Conservation (phyloP, 2,888 invertebrate species). For the Nipponacmea schrenckii region DNA sequence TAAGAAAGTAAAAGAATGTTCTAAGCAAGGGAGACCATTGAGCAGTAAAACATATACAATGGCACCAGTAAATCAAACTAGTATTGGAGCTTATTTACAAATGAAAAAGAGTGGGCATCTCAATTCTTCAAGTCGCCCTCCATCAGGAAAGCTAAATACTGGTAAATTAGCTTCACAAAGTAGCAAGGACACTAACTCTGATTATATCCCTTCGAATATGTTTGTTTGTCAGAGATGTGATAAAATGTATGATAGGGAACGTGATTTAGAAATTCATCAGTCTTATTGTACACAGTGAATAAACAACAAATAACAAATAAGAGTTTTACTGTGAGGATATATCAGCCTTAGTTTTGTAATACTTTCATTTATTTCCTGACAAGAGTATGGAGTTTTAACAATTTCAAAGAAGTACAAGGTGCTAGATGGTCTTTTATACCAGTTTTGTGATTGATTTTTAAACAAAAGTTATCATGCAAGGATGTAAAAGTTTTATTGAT, state of each 20-base stretch:
- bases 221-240: slow-evolving; percentile 60
- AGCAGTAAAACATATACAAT: slow-evolving; percentile 39
- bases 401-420: no score
- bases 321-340: no score
- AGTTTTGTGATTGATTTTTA: no score
- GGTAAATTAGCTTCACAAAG: slow-evolving; percentile 15
- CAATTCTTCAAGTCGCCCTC: slow-evolving; percentile 5
- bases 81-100: slow-evolving; percentile 57
- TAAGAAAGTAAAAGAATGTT: slow-evolving; percentile 26
- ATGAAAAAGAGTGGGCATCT: slow-evolving; percentile 51
- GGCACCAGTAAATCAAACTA: slow-evolving; percentile 49
- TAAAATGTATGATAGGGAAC: slow-evolving; percentile 58
- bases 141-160: slow-evolving; percentile 21
- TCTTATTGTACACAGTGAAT: slow-evolving; percentile 56
- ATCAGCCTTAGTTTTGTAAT: no score
- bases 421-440: no score
- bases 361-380: no score
- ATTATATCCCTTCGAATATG: slow-evolving; percentile 38
- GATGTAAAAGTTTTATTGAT: no score
- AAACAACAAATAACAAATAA: no score
- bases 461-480: no score
- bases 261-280: slow-evolving; percentile 62
- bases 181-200: slow-evolving; percentile 18
- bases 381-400: no score
- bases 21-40: slow-evolving; percentile 34